Conservation (phyloP, 1,140 invertebrate species). For the Marisa cornuarietis region DNA sequence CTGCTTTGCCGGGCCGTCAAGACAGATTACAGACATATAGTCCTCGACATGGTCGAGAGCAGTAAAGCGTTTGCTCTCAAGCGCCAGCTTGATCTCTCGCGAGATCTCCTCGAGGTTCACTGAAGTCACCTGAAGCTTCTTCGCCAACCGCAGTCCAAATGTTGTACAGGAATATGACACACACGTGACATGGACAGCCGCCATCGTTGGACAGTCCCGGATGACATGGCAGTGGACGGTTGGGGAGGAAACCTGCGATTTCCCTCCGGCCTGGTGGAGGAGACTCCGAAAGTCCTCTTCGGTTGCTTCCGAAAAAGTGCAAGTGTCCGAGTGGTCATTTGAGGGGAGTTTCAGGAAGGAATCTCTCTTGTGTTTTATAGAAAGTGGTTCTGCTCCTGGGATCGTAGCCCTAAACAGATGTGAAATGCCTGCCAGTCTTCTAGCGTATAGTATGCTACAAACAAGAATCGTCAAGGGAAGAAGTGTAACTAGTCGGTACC, state of each 20-base stretch:
- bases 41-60: not conserved
- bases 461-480: not conserved
- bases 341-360: not conserved
- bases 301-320: not conserved
- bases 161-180: too few relatives aligned
- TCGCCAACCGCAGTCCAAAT: too few relatives aligned
- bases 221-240: too few relatives aligned
- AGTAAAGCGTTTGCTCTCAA: not conserved
- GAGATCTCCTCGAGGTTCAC: too few relatives aligned
- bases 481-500: not conserved
- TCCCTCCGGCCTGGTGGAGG: not conserved
- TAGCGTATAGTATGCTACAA: slow-evolving; percentile 15
- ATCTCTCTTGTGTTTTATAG: not conserved
- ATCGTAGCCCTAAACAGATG: not conserved
- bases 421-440: not conserved
- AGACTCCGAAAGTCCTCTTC: not conserved
- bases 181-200: too few relatives aligned
- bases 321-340: not conserved
- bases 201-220: too few relatives aligned
- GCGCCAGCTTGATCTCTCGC: not conserved
- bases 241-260: not conserved
- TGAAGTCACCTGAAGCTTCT: too few relatives aligned
- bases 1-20: not conserved
- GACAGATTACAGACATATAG: not conserved
- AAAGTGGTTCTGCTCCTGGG: not conserved